phyloP scores from a whole-genome alignment of 2,113 vertebrate species.

The Pygathrix nemaeus region DNA sequence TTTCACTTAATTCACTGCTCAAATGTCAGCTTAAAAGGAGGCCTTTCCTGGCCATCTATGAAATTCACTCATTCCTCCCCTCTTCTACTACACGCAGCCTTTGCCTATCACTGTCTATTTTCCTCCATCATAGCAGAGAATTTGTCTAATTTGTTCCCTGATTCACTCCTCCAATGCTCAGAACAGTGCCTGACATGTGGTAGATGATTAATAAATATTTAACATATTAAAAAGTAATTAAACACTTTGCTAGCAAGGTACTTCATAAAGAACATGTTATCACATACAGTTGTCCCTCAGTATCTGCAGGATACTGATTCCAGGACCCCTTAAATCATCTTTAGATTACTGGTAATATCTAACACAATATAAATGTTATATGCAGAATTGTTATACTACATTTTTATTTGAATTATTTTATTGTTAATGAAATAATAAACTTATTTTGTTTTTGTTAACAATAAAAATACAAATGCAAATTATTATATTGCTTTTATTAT shows the following conservation, averaged over 20 bases:
- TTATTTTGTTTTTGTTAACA: too few species aligned
- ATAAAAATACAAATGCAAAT: too few species aligned
- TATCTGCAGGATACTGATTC: background rate
- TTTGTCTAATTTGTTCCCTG: background rate
- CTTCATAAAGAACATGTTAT: conserved; percentile 12
- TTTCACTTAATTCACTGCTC: background rate
- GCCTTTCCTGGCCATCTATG: background rate
- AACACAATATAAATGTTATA: background rate
- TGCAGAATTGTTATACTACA: background rate
- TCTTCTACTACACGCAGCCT: background rate
- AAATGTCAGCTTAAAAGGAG: background rate
- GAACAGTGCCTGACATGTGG: background rate
- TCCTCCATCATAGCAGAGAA: background rate
- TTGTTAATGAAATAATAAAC: background rate
- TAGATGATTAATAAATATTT: conserved; percentile 21
- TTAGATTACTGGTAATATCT: background rate
- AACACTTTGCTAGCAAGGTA: background rate
- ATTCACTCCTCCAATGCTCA: background rate
- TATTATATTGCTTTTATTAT: background rate
- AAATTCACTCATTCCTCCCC: background rate
- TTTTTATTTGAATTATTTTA: background rate
- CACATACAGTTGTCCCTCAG: background rate
- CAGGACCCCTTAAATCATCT: background rate
- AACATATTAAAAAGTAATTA: background rate
- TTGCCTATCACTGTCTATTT: background rate